Percentiles rank a stretch among this genome's conserved stretches.
These are phyloP conservation scores for Dichetophora obliterata DNA, from an alignment of 2,888 invertebrate genomes.

Conservation along the genomic window DNA sequence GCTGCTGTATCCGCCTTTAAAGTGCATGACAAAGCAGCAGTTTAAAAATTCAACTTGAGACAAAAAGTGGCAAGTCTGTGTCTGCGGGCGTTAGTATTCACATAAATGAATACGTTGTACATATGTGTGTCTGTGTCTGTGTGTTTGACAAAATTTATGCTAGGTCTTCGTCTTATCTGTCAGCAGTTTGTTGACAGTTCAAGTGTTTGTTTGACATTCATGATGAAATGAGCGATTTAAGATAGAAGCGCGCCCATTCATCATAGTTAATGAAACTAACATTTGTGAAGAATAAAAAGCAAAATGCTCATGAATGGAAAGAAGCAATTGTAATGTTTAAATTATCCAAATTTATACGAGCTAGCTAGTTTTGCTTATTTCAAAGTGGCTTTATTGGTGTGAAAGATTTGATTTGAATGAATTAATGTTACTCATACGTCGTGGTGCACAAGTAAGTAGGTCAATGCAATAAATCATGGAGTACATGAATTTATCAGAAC, in stretches of 20 bases:
- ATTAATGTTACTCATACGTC: not conserved
- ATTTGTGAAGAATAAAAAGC: not conserved
- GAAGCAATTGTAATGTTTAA: too few relatives aligned
- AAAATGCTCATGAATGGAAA: not conserved
- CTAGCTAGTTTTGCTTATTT: too few relatives aligned
- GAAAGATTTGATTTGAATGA: not conserved
- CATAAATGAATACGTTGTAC: too few relatives aligned
- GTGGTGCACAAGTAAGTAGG: not conserved
- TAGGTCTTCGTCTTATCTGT: not conserved
- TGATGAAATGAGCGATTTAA: not conserved
- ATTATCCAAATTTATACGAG: too few relatives aligned
- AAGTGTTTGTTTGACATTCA: not conserved
- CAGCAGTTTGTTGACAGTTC: not conserved
- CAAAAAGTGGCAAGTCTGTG: too few relatives aligned
- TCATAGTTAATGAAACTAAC: not conserved
- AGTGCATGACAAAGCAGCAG: too few relatives aligned
- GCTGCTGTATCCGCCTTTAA: too few relatives aligned
- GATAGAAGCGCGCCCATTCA: not conserved
- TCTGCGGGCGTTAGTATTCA: too few relatives aligned
- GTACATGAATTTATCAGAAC: too few relatives aligned
- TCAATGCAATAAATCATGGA: too few relatives aligned
- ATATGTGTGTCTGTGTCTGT: not conserved
- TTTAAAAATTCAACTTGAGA: too few relatives aligned
- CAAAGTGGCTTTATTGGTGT: not conserved
- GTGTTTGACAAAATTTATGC: not conserved